Evolutionary conservation across 2,888 invertebrate species (phyloP), one percentile per base, ranked within the genome.

Genomic region (Charanyca ferruginea): DNA sequence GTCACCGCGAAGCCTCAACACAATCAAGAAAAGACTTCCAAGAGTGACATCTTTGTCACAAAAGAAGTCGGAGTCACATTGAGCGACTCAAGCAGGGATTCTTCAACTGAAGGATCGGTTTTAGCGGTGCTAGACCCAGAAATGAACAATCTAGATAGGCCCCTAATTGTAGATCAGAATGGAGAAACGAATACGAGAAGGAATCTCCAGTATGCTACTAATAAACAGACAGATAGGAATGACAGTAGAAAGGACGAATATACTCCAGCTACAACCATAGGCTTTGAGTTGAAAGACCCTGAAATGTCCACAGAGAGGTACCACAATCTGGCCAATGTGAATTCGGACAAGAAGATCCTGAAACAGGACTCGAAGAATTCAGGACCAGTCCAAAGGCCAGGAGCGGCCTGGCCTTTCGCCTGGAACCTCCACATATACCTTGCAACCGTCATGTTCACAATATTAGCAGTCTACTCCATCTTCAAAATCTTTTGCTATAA

Each of bases 391-490:
- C 95, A 95, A 77, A 90, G 96, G 20, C 93, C 96, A 1, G 96
- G 96, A 1, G 95, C 95, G 0, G 97, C 97, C 0, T 98, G 98
- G 97, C 96, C 97, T 0, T 97, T 98, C 77, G 98, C 98, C 1
- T 99, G 98, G 99, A 98, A 98, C 85, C 96, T 98, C 9, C 99
- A 99, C 89, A 97, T 99, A 6, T 99, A 99, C 93, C 93, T 98
- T 45, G 97, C 98, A 0, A 98, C 98, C 1, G 97, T 97, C 18
- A 96, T 98, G 85, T 99, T 98, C 89, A 97, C 98, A 0, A 95
- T 98, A 13, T 93, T 99, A 83, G 98, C 98, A 0, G 96, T 98
- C 0, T 98, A 98, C 88, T 98, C 98, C 23, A 97, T 98, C 68
- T 97, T 98, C 86, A 98, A 98, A 92, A 96, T 99, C 76, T 97